Evolutionary conservation across 2,113 vertebrate species (phyloP).

Genomic region (Pelodiscus sinensis): DNA sequence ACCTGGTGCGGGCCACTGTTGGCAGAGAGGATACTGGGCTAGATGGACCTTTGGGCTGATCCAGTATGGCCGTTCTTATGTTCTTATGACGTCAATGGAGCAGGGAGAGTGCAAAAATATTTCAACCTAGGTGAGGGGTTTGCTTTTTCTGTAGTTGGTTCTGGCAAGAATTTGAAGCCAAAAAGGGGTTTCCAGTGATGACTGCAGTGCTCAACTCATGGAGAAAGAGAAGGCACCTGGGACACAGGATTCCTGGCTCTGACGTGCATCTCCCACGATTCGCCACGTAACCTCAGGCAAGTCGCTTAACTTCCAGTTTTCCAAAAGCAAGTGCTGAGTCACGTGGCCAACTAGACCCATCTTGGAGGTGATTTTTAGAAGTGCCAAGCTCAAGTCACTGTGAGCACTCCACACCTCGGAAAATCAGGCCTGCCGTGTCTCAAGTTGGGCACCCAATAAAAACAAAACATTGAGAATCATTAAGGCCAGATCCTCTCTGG

Average conservation of each 20-base stretch:
- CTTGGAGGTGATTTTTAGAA: background rate
- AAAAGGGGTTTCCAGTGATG: background rate
- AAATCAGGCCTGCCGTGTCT: background rate
- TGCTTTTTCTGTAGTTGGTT: background rate
- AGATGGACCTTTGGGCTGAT: no score
- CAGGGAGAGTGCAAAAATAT: background rate
- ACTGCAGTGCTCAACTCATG: background rate
- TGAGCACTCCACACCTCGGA: background rate
- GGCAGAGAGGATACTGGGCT: no score
- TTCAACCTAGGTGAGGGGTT: background rate
- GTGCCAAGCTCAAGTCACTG: background rate
- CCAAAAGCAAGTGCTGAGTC: background rate
- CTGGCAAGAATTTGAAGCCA: slow-evolving; percentile 2
- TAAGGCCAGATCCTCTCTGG: background rate
- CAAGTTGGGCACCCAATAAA: background rate
- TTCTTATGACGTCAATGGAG: background rate
- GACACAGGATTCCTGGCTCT: background rate
- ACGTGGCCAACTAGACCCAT: background rate
- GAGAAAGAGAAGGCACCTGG: background rate
- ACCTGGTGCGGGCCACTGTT: no score
- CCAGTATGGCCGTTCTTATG: no score
- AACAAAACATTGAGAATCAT: fast-evolving
- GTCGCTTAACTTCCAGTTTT: background rate
- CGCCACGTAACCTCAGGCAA: background rate
- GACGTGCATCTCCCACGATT: background rate